A percentile compares a stretch with the other conserved stretches of the same genome.
Evolutionary conservation across 1,140 invertebrate genomes (phyloP).

Genomic region (Neotoxoptera formosana): DNA sequence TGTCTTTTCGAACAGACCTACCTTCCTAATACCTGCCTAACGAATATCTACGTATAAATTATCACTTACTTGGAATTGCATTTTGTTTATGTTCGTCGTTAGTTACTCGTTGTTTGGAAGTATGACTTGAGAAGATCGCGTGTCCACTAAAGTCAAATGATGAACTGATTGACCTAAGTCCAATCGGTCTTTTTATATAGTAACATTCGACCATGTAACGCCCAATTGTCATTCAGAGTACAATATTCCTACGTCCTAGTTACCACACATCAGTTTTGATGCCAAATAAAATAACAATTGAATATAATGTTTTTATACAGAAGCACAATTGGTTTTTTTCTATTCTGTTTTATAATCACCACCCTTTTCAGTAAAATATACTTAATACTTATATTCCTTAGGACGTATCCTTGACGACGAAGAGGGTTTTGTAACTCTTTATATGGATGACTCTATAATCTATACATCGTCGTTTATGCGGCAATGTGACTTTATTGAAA

Average conservation of each 20-base stretch:
- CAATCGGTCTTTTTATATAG: conserved; percentile 43
- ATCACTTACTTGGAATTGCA: conserved; percentile 35
- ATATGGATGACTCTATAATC: conserved; percentile 23
- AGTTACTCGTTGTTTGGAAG: not conserved
- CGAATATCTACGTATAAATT: not conserved
- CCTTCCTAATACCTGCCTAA: not conserved
- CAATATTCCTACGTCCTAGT: conserved; percentile 48
- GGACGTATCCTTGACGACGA: conserved; percentile 37
- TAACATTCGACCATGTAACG: conserved; percentile 45
- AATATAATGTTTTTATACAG: conserved; percentile 40
- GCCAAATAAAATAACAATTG: conserved; percentile 56
- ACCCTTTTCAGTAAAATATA: conserved; percentile 17
- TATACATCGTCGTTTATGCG: not conserved
- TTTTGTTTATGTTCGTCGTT: not conserved
- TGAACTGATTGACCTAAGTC: conserved; percentile 18
- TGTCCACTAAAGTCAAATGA: not conserved
- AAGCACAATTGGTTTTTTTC: not conserved
- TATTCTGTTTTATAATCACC: not conserved
- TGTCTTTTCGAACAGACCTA: not conserved
- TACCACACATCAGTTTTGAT: conserved; percentile 50
- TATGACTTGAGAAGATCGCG: not conserved
- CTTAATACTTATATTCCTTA: not conserved
- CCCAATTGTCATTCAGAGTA: conserved; percentile 52
- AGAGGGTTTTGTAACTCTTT: conserved; percentile 28
- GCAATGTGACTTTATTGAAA: conserved; percentile 2